phyloP scores from a whole-genome alignment of 2,888 invertebrate genomes.

The Campoplex nolae region DNA sequence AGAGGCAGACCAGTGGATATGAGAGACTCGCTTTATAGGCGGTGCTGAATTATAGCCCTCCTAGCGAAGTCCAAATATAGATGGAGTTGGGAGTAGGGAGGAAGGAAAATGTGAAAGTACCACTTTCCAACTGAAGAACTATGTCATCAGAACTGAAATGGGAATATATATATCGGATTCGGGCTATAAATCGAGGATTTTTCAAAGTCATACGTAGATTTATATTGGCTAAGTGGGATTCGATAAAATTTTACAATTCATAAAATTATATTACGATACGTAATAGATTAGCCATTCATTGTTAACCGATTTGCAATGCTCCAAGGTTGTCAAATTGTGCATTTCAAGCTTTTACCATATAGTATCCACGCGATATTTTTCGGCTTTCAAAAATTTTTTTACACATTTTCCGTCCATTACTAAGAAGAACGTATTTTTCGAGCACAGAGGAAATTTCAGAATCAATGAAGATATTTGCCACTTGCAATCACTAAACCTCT shows the following conservation, averaged over 20 bases:
- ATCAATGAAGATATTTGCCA: background rate
- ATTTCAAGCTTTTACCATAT: background rate
- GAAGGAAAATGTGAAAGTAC: slow-evolving; percentile 29
- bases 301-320: background rate
- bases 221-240: slow-evolving; percentile 19
- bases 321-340: background rate
- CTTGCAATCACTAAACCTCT: background rate
- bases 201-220: slow-evolving; percentile 33
- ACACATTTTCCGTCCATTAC: background rate
- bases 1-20: slow-evolving; percentile 76
- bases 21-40: slow-evolving; percentile 79
- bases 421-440: background rate
- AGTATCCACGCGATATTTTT: background rate
- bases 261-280: slow-evolving; percentile 12
- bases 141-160: slow-evolving; percentile 49
- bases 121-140: slow-evolving; percentile 54
- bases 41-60: slow-evolving; percentile 74
- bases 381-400: background rate
- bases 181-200: slow-evolving; percentile 12
- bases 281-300: background rate
- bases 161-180: slow-evolving; percentile 38
- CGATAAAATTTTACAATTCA: slow-evolving; percentile 36
- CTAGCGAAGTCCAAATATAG: slow-evolving; percentile 50
- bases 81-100: slow-evolving; percentile 4
- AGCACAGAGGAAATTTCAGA: background rate